Evolutionary conservation across 2,113 vertebrate genomes (phyloP).

Genomic region (Hyaena hyaena): DNA sequence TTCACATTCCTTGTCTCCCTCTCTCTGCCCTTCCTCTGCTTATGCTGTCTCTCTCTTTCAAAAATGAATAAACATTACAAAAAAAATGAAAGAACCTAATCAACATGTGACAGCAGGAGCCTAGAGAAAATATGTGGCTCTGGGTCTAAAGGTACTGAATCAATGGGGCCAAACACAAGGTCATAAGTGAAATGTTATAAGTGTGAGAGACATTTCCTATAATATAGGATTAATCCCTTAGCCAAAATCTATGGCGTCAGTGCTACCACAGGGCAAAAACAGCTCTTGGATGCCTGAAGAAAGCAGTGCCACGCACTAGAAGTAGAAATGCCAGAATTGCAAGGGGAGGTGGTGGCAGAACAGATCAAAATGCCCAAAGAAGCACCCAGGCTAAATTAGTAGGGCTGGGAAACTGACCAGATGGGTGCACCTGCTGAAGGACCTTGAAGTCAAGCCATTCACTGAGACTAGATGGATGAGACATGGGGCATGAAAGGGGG

Average conservation of each 20-base stretch:
- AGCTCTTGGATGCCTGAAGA: background rate
- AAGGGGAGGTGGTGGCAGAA: background rate
- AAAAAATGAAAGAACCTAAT: background rate
- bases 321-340: background rate
- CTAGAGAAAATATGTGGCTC: no score
- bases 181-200: background rate
- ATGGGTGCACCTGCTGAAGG: background rate
- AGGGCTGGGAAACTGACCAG: background rate
- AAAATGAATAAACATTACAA: no score
- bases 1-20: no score
- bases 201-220: background rate
- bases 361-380: background rate
- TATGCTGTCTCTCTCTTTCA: no score
- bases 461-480: background rate
- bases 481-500: background rate
- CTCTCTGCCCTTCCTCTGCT: no score
- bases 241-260: background rate
- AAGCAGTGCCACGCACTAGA: background rate
- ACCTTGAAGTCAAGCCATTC: background rate
- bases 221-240: background rate
- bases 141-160: background rate
- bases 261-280: background rate
- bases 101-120: background rate
- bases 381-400: background rate
- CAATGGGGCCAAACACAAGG: background rate